These are phyloP conservation scores for Prinia subflava DNA, from an alignment of 2,113 vertebrate species.

Conservation along the genomic window DNA sequence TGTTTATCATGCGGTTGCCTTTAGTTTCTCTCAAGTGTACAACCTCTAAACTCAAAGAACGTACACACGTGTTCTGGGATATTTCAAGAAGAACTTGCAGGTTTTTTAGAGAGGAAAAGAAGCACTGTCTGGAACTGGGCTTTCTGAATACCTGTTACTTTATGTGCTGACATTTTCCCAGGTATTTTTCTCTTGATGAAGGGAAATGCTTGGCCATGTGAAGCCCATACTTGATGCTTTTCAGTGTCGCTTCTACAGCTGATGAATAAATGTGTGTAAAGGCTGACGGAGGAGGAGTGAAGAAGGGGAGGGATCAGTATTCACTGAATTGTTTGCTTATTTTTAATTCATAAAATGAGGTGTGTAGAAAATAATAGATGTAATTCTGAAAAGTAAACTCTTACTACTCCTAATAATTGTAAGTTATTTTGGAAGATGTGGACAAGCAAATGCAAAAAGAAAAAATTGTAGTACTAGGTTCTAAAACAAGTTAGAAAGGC, in stretches of 20 bases:
- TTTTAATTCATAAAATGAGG: background rate
- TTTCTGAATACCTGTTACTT: background rate
- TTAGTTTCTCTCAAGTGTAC: background rate
- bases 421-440: background rate
- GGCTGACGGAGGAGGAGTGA: background rate
- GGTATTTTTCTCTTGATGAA: background rate
- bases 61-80: fast-evolving
- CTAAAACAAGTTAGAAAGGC: background rate
- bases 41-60: fast-evolving
- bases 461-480: background rate
- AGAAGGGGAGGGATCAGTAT: background rate
- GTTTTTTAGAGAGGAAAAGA: too few relatives aligned
- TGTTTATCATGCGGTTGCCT: background rate
- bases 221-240: background rate
- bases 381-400: background rate
- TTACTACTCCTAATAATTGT: background rate
- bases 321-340: background rate
- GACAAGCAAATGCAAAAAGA: background rate
- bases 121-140: background rate
- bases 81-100: background rate
- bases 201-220: background rate
- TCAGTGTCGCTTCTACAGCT: background rate
- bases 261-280: background rate
- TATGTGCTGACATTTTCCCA: background rate
- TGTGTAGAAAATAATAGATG: fast-evolving